phyloP scores from a whole-genome alignment of 1,140 invertebrate genomes.

The Proctacanthus coquilletti region DNA sequence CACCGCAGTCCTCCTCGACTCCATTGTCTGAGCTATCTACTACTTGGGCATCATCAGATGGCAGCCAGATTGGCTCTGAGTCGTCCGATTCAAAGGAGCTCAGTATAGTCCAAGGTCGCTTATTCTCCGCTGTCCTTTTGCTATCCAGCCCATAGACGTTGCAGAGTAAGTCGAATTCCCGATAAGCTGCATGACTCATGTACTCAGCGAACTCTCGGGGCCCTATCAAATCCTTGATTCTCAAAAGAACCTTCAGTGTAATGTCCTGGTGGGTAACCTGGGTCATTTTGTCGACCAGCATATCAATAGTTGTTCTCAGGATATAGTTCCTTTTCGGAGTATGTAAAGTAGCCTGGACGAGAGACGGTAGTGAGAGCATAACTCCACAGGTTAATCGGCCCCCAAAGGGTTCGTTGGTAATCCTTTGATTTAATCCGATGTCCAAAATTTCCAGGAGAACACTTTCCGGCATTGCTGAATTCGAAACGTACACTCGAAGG shows the following conservation, averaged over 20 bases:
- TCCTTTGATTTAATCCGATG: constrained; percentile 42
- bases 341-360: constrained; percentile 36
- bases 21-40: too few species aligned
- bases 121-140: constrained; percentile 5
- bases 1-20: constrained; percentile 13
- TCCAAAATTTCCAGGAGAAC: constrained; percentile 44
- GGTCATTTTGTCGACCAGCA: constrained; percentile 45
- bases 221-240: constrained; percentile 48
- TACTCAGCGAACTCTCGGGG: constrained; percentile 40
- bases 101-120: constrained; percentile 16
- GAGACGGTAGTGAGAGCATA: constrained; percentile 46
- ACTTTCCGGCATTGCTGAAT: constrained; percentile 40
- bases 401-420: constrained; percentile 36
- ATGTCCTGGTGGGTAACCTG: constrained; percentile 52
- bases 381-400: constrained; percentile 47
- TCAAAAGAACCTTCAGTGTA: constrained; percentile 44
- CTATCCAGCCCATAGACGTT: constrained; percentile 40
- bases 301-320: constrained; percentile 34
- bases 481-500: constrained; percentile 45
- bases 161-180: constrained; percentile 49
- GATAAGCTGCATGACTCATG: constrained; percentile 37
- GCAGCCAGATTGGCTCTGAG: not conserved
- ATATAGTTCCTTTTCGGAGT: constrained; percentile 26
- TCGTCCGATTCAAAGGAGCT: constrained; percentile 10
- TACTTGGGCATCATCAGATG: too few species aligned